These are phyloP conservation scores for Saccostrea echinata DNA, from an alignment of 1,140 invertebrate genomes.

Conservation along the genomic window DNA sequence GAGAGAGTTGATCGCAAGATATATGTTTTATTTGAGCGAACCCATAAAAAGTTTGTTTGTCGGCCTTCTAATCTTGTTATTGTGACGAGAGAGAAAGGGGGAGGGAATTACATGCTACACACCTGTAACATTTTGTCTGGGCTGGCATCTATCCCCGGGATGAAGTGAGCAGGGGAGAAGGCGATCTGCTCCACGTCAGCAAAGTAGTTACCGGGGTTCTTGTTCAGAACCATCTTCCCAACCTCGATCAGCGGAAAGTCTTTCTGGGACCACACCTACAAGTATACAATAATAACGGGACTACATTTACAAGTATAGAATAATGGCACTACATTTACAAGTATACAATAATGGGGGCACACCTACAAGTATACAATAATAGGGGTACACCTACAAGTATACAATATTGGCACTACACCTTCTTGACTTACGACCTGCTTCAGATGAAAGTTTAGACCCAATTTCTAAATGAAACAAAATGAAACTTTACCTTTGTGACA, in stretches of 20 bases:
- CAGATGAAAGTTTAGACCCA: too few relatives aligned
- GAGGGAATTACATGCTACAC: not conserved
- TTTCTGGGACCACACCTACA: conserved; percentile 90
- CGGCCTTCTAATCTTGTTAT: too few relatives aligned
- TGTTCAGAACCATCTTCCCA: conserved; percentile 90
- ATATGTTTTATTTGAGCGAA: too few relatives aligned
- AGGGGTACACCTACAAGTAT: too few relatives aligned
- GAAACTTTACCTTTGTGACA: conserved; percentile 75
- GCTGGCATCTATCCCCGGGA: conserved; percentile 89
- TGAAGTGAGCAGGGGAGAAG: conserved; percentile 94
- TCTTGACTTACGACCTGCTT: too few relatives aligned
- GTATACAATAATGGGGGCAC: too few relatives aligned
- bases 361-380: not conserved
- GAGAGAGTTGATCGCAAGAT: too few relatives aligned
- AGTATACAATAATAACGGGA: not conserved
- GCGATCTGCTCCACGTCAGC: conserved; percentile 96
- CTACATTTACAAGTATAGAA: too few relatives aligned
- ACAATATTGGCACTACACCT: too few relatives aligned
- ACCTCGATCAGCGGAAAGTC: conserved; percentile 95
- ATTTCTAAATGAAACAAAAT: too few relatives aligned
- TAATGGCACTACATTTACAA: too few relatives aligned
- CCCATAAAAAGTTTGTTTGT: too few relatives aligned
- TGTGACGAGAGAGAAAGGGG: not conserved
- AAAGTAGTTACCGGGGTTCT: conserved; percentile 91
- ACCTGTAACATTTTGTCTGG: conserved; percentile 94